Conservation (phyloP, 1,140 invertebrate genomes). For the Whitmania pigra region DNA sequence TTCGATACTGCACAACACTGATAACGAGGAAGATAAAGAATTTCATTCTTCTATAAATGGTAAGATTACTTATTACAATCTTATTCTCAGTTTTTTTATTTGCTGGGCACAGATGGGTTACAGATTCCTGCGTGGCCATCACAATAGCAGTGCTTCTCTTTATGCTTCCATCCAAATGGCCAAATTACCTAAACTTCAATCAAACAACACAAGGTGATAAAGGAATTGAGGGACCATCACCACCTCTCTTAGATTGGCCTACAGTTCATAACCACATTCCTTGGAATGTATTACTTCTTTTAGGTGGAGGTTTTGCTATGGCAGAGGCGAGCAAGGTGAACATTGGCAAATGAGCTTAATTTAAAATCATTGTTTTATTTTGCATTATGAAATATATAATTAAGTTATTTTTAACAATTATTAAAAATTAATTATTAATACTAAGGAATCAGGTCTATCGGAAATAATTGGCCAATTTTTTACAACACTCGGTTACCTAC, state of each 20-base stretch:
- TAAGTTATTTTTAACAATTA: neutral
- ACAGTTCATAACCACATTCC: constrained; percentile 22
- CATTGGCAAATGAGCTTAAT: neutral
- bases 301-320: constrained; percentile 24
- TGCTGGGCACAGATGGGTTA: constrained; percentile 32
- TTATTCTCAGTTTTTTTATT: neutral
- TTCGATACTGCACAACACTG: no score
- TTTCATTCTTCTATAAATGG: neutral
- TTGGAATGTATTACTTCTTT: constrained; percentile 21
- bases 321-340: constrained; percentile 21
- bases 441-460: constrained; percentile 57
- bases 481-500: constrained; percentile 27
- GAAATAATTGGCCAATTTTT: constrained; percentile 40
- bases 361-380: neutral
- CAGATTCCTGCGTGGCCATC: constrained; percentile 67
- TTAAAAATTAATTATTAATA: neutral
- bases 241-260: constrained; percentile 21
- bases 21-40: neutral
- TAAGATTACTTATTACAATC: neutral
- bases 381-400: neutral
- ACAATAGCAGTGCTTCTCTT: constrained; percentile 68
- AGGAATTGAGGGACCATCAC: constrained; percentile 5
- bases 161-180: constrained; percentile 53
- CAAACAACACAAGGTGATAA: neutral
- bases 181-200: constrained; percentile 13